Conservation (phyloP, 2,113 vertebrate genomes). For the Rhea pennata region DNA sequence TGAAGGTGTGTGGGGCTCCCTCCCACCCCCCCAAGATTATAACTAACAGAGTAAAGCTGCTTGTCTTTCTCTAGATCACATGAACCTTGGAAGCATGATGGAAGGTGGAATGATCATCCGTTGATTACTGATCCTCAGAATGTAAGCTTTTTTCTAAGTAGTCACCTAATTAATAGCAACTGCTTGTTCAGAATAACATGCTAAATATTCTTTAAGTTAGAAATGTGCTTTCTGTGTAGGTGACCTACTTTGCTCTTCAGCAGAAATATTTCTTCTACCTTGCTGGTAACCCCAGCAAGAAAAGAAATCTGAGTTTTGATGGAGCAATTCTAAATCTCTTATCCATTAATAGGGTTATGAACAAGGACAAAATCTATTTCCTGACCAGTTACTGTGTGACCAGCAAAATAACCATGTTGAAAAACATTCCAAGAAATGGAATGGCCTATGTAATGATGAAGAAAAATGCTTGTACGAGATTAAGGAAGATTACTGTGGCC, state of each 20-base stretch:
- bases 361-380: conserved; percentile 66
- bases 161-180: background rate
- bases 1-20: background rate
- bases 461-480: conserved; percentile 71
- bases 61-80: conserved; percentile 73
- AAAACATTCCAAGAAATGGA: conserved; percentile 76
- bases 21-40: background rate
- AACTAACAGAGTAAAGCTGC: background rate
- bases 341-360: conserved; percentile 68
- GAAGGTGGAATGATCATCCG: conserved; percentile 76
- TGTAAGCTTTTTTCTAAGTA: conserved; percentile 55
- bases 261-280: background rate
- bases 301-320: background rate
- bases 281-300: background rate
- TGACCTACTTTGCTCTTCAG: background rate
- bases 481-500: conserved; percentile 68
- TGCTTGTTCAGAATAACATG: background rate
- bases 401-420: conserved; percentile 67
- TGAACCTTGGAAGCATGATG: conserved; percentile 73
- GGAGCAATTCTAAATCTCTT: background rate
- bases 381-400: conserved; percentile 71
- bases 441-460: conserved; percentile 33
- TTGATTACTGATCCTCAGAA: conserved; percentile 72
- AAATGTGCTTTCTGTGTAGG: background rate
- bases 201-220: background rate